Conservation (phyloP, 2,888 invertebrate genomes). For the Clistopyga incitator region DNA sequence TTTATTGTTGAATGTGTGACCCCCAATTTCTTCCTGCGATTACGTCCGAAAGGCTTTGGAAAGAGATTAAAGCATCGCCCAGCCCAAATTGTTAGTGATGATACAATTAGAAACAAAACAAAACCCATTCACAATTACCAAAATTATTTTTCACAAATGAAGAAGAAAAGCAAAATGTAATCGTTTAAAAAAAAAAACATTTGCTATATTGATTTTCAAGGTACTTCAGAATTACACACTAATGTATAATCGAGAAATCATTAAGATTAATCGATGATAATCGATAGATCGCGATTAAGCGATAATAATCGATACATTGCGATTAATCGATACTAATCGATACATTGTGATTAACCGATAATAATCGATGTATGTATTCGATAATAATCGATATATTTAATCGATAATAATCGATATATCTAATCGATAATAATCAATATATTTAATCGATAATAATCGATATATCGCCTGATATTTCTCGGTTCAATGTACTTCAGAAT, state of each 20-base stretch:
- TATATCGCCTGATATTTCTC: no score
- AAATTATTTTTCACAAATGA: slow-evolving; percentile 24
- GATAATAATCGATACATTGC: no score
- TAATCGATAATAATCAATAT: no score
- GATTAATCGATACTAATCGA: no score
- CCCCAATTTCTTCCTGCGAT: background rate
- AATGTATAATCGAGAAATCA: slow-evolving; percentile 9
- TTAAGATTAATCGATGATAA: no score
- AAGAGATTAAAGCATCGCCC: slow-evolving; percentile 37
- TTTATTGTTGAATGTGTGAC: background rate
- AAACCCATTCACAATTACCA: background rate
- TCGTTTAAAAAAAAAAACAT: background rate
- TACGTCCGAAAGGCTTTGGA: slow-evolving; percentile 25
- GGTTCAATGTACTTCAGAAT: background rate
- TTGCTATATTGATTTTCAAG: background rate
- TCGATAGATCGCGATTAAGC: no score
- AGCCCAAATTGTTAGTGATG: background rate
- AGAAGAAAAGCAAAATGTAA: background rate
- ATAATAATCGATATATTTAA: no score
- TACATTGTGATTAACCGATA: no score
- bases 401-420: no score
- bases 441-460: no score
- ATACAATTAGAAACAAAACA: background rate
- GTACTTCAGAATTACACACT: slow-evolving; percentile 24
- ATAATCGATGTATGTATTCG: no score